These are phyloP conservation scores for Esox lucius DNA, from an alignment of 2,797 vertebrate species.

Conservation along the genomic window DNA sequence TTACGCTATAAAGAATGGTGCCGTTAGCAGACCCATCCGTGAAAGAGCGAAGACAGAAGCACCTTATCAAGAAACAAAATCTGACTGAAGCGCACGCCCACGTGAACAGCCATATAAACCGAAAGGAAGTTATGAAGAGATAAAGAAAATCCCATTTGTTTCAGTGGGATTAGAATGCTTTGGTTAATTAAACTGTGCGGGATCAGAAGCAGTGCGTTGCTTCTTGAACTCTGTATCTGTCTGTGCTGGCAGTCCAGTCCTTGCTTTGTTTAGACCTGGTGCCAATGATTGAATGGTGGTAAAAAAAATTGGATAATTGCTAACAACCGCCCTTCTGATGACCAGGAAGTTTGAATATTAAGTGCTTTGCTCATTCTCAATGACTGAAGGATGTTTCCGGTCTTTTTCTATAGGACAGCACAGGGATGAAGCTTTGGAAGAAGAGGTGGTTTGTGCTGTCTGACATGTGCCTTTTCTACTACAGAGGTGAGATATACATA, in stretches of 20 bases:
- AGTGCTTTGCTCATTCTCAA: neutral
- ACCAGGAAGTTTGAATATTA: neutral
- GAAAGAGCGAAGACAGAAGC: too few relatives aligned
- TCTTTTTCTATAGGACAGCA: conserved; percentile 76
- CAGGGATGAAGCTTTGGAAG: conserved; percentile 99
- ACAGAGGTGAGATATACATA: conserved; percentile 79
- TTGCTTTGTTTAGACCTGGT: neutral
- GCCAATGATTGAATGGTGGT: neutral
- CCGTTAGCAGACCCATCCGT: neutral
- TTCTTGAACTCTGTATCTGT: neutral
- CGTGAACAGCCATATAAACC: neutral
- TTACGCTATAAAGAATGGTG: neutral
- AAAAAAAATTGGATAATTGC: neutral
- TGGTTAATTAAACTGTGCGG: conserved; percentile 42
- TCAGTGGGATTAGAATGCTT: conserved; percentile 41
- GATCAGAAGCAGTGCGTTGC: conserved; percentile 16
- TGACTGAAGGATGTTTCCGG: neutral
- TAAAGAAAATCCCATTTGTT: conserved; percentile 48
- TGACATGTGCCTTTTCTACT: conserved; percentile 97
- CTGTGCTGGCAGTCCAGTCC: neutral
- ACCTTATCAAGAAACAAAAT: conserved; percentile 27
- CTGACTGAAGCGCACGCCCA: conserved; percentile 6
- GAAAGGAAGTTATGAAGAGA: conserved; percentile 35
- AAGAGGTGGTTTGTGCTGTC: conserved; percentile 96
- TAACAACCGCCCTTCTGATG: neutral